Evolutionary conservation across 2,113 vertebrate genomes (phyloP), one percentile per base, ranked within the genome.

Genomic region (Periophthalmus modestus): DNA sequence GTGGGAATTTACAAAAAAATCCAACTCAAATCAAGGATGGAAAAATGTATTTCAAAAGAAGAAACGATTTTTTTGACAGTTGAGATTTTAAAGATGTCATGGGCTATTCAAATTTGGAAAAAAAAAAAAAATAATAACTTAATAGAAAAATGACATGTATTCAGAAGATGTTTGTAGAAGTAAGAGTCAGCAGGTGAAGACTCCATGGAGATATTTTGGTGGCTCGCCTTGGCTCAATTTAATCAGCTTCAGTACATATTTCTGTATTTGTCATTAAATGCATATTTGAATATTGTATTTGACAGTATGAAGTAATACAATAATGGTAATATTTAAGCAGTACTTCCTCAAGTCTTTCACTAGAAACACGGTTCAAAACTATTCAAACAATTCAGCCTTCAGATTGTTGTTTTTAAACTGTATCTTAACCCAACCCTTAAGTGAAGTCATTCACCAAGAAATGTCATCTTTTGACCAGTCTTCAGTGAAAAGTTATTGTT

Each of bases 401-500:
- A 69, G 28, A 74, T 52, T 76, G 15, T 12, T 48, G 21, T 75
- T 28, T 46, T 28, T 75, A 36, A 28, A 65, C 34, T 39, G 28
- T 61, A 69, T n/a, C 34, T 11, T 65, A 69, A 59, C 36, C 28
- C 50, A 28, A 5, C 23, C 69, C 24, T 57, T 6, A 54, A 78
- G 74, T 69, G n/a, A 73, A 71, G 63, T 61, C 2, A n/a, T 58
- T 69, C 34, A 46, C 55, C 46, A 14, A n/a, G 39, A 59, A 24
- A 69, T 50, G 63, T 77, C 10, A 69, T 66, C 47, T 80, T 62
- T 43, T 43, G 24, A 46, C 15, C 62, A 65, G 43, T 47, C 63
- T 58, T 47, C 36, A 71, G 18, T 39, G 78, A 79, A 75, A 77
- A 77, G 54, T 12, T 48, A 66, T 73, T 73, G 72, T 81, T 75